A percentile compares a stretch with the other conserved stretches of the same genome.
phyloP scores from a whole-genome alignment of 35 echinoderm and acorn worm species.

The Heliocidaris erythrogramma region DNA sequence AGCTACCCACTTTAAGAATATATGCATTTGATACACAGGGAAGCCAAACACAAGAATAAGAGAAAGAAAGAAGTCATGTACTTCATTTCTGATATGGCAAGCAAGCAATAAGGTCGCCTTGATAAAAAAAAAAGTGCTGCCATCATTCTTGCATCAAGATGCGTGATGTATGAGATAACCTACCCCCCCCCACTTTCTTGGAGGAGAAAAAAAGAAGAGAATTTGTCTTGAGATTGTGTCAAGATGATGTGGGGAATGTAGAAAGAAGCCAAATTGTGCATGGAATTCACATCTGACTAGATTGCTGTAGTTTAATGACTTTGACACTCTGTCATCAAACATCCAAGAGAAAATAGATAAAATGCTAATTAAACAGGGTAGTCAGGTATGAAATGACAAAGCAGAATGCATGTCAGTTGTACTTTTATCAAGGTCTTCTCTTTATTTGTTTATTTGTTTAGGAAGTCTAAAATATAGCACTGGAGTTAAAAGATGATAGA shows the following conservation, averaged over 20 bases:
- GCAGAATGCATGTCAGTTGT: neutral
- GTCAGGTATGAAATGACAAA: neutral
- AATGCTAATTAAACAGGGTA: neutral
- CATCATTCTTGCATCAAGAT: conserved; percentile 12
- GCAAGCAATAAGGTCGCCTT: neutral
- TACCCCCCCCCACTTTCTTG: neutral
- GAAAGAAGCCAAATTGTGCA: neutral
- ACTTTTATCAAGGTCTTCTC: neutral
- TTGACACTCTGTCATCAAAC: neutral
- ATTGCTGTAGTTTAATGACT: neutral
- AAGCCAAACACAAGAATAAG: no score
- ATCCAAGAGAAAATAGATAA: neutral
- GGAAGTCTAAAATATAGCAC: neutral
- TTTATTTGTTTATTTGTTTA: neutral
- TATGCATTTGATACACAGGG: neutral
- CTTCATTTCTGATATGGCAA: neutral
- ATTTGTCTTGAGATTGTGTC: neutral
- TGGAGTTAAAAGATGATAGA: neutral
- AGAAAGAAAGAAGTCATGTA: neutral
- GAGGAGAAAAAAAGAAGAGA: neutral
- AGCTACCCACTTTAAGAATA: neutral
- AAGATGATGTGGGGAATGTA: neutral
- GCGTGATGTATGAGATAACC: neutral
- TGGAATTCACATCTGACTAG: neutral
- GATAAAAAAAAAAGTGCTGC: neutral